These are phyloP conservation scores for Pseudomyrmex dendroicus DNA, from an alignment of 1,140 invertebrate species.

Conservation along the genomic window DNA sequence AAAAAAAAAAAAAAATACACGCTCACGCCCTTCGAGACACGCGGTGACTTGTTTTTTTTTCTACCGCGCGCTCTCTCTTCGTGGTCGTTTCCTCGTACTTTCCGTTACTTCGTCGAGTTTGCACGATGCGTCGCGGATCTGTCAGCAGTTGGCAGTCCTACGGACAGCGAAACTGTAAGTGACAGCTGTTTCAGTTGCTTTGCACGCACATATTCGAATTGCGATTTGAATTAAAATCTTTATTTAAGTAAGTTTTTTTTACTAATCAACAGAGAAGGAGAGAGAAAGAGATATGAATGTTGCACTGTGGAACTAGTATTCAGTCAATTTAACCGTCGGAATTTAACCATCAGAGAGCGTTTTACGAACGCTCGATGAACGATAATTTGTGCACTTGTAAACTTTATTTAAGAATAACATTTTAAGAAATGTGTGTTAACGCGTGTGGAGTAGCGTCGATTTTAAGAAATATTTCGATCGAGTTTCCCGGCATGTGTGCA, in stretches of 20 bases:
- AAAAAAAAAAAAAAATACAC: neutral
- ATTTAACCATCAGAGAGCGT: too few relatives aligned
- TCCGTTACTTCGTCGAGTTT: conserved; percentile 5
- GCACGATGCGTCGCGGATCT: conserved; percentile 78
- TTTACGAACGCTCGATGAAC: too few relatives aligned
- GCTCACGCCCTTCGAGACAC: neutral
- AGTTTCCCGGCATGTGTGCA: neutral
- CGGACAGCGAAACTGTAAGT: conserved; percentile 80
- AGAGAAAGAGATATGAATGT: too few relatives aligned
- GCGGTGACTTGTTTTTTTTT: neutral
- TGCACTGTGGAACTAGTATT: too few relatives aligned
- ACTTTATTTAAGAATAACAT: neutral
- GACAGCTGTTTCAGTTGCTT: conserved; percentile 10
- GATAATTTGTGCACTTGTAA: too few relatives aligned
- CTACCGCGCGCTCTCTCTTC: neutral
- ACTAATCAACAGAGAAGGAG: too few relatives aligned
- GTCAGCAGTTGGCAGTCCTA: conserved; percentile 77
- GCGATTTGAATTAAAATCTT: too few relatives aligned
- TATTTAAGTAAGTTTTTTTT: too few relatives aligned
- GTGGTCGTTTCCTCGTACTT: neutral
- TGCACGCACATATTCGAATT: neutral
- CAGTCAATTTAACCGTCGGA: too few relatives aligned
- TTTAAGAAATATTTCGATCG: neutral
- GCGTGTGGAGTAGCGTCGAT: neutral
- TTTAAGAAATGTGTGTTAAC: neutral